Conservation (phyloP, 1,140 invertebrate genomes). For the Condylostylus longicornis region DNA sequence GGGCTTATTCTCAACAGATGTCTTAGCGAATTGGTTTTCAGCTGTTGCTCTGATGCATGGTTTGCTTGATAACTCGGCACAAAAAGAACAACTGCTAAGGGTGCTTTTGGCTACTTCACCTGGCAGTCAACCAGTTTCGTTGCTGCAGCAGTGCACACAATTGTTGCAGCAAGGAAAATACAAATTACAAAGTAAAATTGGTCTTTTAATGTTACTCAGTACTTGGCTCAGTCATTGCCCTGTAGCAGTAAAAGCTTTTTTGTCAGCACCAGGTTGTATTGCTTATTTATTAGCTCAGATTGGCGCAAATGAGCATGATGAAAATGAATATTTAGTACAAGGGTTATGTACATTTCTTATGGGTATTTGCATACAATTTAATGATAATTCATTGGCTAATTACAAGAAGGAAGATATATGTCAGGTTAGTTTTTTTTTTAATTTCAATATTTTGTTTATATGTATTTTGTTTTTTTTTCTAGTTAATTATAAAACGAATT, state of each 20-base stretch:
- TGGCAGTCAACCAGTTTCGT: conserved; percentile 67
- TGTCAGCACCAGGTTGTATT: conserved; percentile 70
- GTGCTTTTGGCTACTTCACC: conserved; percentile 80
- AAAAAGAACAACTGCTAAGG: conserved; percentile 85
- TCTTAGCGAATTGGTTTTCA: conserved; percentile 95
- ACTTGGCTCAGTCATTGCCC: conserved; percentile 81
- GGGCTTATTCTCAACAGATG: conserved; percentile 79
- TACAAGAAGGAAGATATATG: conserved; percentile 69
- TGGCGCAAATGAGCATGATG: conserved; percentile 65
- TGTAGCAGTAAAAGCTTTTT: conserved; percentile 66
- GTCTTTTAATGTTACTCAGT: conserved; percentile 77
- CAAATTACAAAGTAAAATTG: conserved; percentile 80
- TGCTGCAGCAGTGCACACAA: conserved; percentile 74
- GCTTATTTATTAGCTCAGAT: conserved; percentile 69
- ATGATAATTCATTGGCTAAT: conserved; percentile 68
- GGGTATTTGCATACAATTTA: conserved; percentile 83
- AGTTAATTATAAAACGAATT: conserved; percentile 76
- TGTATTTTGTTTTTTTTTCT: conserved; percentile 30
- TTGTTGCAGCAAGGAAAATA: conserved; percentile 65
- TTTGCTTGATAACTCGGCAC: conserved; percentile 72
- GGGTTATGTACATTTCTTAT: conserved; percentile 90
- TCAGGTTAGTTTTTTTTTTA: background rate
- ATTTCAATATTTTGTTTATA: background rate
- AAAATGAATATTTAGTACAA: conserved; percentile 72
- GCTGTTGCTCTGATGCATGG: conserved; percentile 80